These are phyloP conservation scores for Dasyprocta punctata DNA, from an alignment of 2,113 vertebrate genomes.

Conservation along the genomic window DNA sequence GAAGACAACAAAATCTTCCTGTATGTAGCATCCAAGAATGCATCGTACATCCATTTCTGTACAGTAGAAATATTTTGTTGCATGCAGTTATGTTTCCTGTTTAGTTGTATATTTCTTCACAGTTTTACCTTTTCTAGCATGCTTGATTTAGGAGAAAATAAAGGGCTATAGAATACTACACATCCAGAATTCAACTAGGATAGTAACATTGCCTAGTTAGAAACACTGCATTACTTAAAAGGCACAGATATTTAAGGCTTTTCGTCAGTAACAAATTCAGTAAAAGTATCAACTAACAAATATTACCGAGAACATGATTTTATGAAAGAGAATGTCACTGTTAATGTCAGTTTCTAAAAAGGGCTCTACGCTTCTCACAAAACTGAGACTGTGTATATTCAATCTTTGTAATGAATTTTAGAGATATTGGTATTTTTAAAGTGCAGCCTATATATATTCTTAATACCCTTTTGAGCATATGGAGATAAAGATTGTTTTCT, in stretches of 20 bases:
- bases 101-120: conserved; percentile 24
- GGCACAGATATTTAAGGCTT: background rate
- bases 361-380: conserved; percentile 66
- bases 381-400: conserved; percentile 57
- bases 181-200: conserved; percentile 19
- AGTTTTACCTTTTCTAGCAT: conserved; percentile 65
- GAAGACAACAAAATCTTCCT: conserved; percentile 44
- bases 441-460: conserved; percentile 54
- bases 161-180: conserved; percentile 69
- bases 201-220: conserved; percentile 36
- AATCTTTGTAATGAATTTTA: conserved; percentile 67
- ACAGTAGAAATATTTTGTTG: conserved; percentile 6
- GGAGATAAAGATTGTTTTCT: conserved; percentile 34
- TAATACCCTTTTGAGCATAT: conserved; percentile 61
- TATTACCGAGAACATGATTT: conserved; percentile 38
- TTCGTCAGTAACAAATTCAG: conserved; percentile 51
- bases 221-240: conserved; percentile 31
- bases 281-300: conserved; percentile 47
- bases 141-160: conserved; percentile 63
- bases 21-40: background rate
- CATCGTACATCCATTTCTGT: background rate
- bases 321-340: conserved; percentile 42
- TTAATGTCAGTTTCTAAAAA: conserved; percentile 69
- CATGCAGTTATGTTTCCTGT: conserved; percentile 53
- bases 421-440: conserved; percentile 71